Evolutionary conservation across 2,113 vertebrate genomes (phyloP).

Genomic region (Crotalus horridus): DNA sequence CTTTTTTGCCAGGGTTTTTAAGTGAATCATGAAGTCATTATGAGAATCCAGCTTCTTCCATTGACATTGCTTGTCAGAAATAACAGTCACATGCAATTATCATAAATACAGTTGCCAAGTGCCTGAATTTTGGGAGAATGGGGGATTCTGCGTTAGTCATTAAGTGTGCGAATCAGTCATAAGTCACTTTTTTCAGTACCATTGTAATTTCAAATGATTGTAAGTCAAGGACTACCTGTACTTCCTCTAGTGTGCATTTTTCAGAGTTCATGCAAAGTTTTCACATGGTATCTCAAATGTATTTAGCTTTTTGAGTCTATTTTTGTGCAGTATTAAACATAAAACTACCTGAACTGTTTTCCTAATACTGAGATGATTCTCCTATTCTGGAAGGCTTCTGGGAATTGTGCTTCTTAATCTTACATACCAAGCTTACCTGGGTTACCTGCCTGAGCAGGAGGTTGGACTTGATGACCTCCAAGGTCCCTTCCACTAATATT

Average conservation of each 20-base stretch:
- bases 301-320: slow-evolving; percentile 34
- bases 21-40: not conserved
- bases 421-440: not conserved
- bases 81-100: not conserved
- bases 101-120: not conserved
- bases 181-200: not conserved
- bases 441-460: too few relatives aligned
- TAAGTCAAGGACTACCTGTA: not conserved
- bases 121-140: not conserved
- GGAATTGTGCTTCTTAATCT: not conserved
- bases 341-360: slow-evolving; percentile 52
- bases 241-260: slow-evolving; percentile 48
- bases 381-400: not conserved
- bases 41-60: not conserved
- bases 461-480: too few relatives aligned
- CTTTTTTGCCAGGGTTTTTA: not conserved
- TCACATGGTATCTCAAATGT: slow-evolving; percentile 55
- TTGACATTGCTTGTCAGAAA: not conserved
- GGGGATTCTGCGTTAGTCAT: not conserved
- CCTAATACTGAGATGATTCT: not conserved
- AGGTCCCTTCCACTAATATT: too few relatives aligned
- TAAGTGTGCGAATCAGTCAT: not conserved
- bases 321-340: slow-evolving; percentile 32
- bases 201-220: too few relatives aligned
- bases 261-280: slow-evolving; percentile 37